phyloP scores from a whole-genome alignment of 2,113 vertebrate genomes.

The Myiozetetes cayanensis region DNA sequence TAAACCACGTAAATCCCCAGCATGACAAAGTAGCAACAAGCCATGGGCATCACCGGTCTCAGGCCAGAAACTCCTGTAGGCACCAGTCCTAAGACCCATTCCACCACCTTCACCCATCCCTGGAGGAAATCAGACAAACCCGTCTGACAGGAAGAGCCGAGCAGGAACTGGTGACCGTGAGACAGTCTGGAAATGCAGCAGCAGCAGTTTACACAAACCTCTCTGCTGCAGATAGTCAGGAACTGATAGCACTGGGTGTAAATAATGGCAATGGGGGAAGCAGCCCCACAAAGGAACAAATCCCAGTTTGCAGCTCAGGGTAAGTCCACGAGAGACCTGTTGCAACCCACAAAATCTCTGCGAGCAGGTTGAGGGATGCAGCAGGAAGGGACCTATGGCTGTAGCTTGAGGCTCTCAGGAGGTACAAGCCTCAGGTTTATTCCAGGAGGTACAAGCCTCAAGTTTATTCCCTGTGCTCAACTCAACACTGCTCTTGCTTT shows the following conservation, averaged over 20 bases:
- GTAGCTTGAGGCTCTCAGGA: accelerated
- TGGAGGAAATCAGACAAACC: neutral
- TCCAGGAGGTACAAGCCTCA: neutral
- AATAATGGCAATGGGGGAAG: neutral
- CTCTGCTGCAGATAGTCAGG: neutral
- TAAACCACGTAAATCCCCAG: neutral
- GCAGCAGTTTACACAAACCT: neutral
- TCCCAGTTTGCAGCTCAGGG: neutral
- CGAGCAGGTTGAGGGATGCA: neutral
- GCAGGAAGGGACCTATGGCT: neutral
- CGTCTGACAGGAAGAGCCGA: neutral
- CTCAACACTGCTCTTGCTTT: neutral
- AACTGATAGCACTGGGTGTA: neutral
- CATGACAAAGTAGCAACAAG: neutral
- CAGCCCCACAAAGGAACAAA: neutral
- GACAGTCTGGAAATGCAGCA: neutral
- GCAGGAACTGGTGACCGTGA: neutral
- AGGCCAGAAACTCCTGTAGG: neutral
- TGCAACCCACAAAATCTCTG: accelerated
- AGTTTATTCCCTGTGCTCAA: neutral
- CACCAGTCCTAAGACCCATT: neutral
- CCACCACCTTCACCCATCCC: neutral
- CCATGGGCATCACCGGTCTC: accelerated
- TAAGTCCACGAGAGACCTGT: neutral
- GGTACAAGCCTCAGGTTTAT: neutral